phyloP scores from a whole-genome alignment of 23 tunicate species.

The Styela plicata region DNA sequence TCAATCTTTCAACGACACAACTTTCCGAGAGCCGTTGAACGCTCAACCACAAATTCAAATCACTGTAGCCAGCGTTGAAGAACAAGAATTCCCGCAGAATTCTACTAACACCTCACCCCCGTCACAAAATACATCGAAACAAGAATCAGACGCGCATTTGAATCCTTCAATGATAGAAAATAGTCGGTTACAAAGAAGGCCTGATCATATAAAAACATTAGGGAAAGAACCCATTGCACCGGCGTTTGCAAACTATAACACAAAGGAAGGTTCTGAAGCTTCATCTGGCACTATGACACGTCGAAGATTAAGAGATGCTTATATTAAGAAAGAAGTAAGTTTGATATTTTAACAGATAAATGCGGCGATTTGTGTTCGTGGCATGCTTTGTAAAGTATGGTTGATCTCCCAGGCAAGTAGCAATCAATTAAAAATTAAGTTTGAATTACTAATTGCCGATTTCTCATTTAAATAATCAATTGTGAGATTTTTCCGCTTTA shows the following conservation, averaged over 20 bases:
- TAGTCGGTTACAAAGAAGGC: background rate
- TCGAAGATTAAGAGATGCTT: background rate
- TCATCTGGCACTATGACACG: background rate
- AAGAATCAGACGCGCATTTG: background rate
- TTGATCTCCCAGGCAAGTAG: no score
- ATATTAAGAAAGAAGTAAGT: background rate
- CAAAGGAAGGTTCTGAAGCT: constrained; percentile 11
- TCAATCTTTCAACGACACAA: background rate
- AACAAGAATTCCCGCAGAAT: background rate
- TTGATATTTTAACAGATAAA: no score
- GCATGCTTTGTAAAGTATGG: no score
- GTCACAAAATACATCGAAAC: no score
- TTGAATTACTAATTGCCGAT: no score
- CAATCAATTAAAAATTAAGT: no score
- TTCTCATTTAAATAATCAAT: no score
- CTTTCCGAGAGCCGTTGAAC: background rate
- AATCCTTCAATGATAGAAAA: background rate
- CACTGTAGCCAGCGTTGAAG: background rate
- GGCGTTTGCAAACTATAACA: constrained; percentile 27
- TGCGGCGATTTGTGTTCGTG: no score
- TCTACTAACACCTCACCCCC: no score
- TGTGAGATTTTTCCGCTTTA: no score
- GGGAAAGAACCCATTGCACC: constrained; percentile 4
- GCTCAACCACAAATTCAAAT: constrained; percentile 19
- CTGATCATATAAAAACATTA: background rate